phyloP scores from a whole-genome alignment of 1,140 invertebrate species.

The Brachionus manjavacas region DNA sequence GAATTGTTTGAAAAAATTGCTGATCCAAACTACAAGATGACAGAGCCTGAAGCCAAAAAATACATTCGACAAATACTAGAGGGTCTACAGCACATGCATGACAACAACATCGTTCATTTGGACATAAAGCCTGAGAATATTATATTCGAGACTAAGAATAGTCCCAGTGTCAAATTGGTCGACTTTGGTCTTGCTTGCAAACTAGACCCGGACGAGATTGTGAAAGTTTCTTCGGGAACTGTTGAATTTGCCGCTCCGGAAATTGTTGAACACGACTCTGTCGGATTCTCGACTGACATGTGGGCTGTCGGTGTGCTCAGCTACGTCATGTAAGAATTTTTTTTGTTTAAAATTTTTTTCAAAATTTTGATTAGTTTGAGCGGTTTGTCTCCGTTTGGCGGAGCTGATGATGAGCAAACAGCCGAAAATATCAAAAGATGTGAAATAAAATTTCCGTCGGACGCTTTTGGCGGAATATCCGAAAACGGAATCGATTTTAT shows the following conservation, averaged over 20 bases:
- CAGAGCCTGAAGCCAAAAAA: slow-evolving; percentile 96
- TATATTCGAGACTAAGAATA: slow-evolving; percentile 92
- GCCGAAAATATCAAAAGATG: slow-evolving; percentile 95
- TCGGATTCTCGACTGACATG: slow-evolving; percentile 99
- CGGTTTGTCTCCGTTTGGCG: slow-evolving; percentile 94
- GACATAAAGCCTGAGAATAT: slow-evolving; percentile 88
- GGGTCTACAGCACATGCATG: slow-evolving; percentile 97
- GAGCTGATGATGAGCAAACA: slow-evolving; percentile 95
- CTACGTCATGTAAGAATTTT: slow-evolving; percentile 79
- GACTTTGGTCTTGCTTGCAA: slow-evolving; percentile 97
- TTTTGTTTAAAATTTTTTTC: neutral
- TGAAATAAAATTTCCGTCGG: slow-evolving; percentile 96
- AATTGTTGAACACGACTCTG: slow-evolving; percentile 93
- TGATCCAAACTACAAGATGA: slow-evolving; percentile 93
- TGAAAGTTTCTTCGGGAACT: slow-evolving; percentile 91
- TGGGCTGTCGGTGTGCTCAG: slow-evolving; percentile 96
- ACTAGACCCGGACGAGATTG: slow-evolving; percentile 92
- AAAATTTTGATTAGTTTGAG: slow-evolving; percentile 66
- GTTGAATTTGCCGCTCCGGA: slow-evolving; percentile 99
- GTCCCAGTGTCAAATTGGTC: slow-evolving; percentile 92
- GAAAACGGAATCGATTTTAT: slow-evolving; percentile 98
- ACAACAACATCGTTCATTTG: slow-evolving; percentile 96
- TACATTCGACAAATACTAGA: slow-evolving; percentile 98
- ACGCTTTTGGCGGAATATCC: slow-evolving; percentile 80
- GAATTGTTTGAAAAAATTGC: slow-evolving; percentile 97